Conservation (phyloP, 1,140 invertebrate genomes). For the Tetramorium simillimum region DNA sequence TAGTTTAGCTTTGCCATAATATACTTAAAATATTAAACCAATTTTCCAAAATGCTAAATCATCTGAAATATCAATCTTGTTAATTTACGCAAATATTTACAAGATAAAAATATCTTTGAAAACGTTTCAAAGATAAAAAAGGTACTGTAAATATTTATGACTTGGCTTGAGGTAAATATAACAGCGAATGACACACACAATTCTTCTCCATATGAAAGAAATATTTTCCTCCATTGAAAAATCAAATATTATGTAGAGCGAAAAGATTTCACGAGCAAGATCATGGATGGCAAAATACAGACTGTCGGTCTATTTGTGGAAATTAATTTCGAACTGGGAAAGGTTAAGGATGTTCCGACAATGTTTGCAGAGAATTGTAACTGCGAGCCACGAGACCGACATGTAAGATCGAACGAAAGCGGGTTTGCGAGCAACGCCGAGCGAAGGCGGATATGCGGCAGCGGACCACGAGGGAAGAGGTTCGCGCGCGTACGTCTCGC, state of each 20-base stretch:
- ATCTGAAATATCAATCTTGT: neutral
- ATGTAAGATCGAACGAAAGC: slow-evolving; percentile 29
- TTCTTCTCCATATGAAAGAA: neutral
- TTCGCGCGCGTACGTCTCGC: slow-evolving; percentile 19
- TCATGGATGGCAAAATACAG: neutral
- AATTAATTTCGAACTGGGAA: slow-evolving; percentile 15
- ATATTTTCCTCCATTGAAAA: neutral
- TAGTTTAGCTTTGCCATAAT: neutral
- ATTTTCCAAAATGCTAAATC: neutral
- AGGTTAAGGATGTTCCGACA: neutral
- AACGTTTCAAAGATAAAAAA: neutral
- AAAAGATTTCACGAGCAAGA: neutral
- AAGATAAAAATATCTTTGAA: neutral
- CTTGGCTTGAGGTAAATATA: neutral
- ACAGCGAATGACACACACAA: neutral
- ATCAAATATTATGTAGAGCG: neutral
- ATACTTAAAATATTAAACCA: neutral
- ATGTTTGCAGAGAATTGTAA: slow-evolving; percentile 24
- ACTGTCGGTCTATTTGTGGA: neutral
- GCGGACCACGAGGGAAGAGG: neutral
- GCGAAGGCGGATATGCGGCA: slow-evolving; percentile 4
- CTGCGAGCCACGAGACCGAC: neutral
- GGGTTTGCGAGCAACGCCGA: slow-evolving; percentile 2
- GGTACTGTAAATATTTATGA: neutral
- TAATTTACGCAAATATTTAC: neutral